These are phyloP conservation scores for Sorex fumeus DNA, from an alignment of 2,113 vertebrate species.

Conservation along the genomic window DNA sequence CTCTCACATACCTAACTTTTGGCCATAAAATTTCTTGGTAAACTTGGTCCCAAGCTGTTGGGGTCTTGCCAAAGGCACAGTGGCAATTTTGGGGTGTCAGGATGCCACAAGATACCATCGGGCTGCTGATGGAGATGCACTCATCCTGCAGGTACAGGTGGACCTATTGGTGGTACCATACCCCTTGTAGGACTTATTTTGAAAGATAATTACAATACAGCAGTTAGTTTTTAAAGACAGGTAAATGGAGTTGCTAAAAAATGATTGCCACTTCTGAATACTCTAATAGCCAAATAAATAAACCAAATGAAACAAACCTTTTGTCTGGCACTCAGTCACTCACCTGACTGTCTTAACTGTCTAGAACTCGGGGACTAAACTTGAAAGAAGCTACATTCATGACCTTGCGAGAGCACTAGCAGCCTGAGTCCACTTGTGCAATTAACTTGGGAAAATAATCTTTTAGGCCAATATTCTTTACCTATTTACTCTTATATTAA, in stretches of 20 bases:
- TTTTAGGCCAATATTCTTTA: accelerated
- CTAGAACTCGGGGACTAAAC: not conserved
- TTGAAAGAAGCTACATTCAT: not conserved
- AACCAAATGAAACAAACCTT: not conserved
- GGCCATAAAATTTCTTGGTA: too few relatives aligned
- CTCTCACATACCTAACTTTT: too few relatives aligned
- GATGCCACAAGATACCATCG: too few relatives aligned
- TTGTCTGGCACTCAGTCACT: not conserved
- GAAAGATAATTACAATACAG: not conserved
- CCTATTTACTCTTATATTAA: not conserved
- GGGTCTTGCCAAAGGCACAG: too few relatives aligned
- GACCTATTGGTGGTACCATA: too few relatives aligned
- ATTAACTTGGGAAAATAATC: not conserved
- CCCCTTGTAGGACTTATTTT: not conserved
- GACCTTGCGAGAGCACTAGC: not conserved
- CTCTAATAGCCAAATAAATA: not conserved
- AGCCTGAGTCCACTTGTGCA: not conserved
- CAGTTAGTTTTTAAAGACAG: not conserved
- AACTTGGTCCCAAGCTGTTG: too few relatives aligned
- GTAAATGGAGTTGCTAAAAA: not conserved
- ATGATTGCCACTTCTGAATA: not conserved
- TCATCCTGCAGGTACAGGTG: too few relatives aligned
- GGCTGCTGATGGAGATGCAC: too few relatives aligned
- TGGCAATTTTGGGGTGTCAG: too few relatives aligned
- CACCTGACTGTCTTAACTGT: not conserved